phyloP scores from a whole-genome alignment of 2,797 vertebrate species.

The Denticeps clupeoides region DNA sequence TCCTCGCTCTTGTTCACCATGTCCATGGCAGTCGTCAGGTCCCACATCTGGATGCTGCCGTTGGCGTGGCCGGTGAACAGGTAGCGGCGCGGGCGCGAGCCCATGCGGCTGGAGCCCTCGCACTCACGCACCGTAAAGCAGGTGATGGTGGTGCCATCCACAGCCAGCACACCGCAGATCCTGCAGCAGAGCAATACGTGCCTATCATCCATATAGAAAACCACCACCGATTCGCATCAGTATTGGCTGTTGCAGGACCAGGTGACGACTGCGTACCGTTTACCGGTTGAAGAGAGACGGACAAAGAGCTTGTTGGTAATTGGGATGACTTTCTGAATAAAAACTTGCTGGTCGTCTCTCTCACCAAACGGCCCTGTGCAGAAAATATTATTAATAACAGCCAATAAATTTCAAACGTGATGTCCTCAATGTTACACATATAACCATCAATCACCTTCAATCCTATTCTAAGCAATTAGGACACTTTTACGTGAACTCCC shows the following conservation, averaged over 20 bases:
- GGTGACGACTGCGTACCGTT: conserved; percentile 80
- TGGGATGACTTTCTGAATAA: conserved; percentile 97
- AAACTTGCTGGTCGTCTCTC: conserved; percentile 94
- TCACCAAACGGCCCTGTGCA: conserved; percentile 87
- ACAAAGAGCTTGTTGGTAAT: conserved; percentile 95
- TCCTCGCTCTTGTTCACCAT: conserved; percentile 83
- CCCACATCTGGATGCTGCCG: conserved; percentile 98
- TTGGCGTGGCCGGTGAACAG: conserved; percentile 93
- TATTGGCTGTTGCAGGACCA: no score
- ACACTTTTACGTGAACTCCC: not conserved
- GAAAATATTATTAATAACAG: conserved; percentile 12
- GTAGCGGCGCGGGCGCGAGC: conserved; percentile 85
- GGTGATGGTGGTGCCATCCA: conserved; percentile 87
- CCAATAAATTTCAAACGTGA: not conserved
- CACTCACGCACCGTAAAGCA: conserved; percentile 92
- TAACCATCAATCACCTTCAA: no score
- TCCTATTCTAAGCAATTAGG: not conserved
- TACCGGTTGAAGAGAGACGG: conserved; percentile 92
- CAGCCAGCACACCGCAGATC: conserved; percentile 94
- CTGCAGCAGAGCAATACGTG: conserved; percentile 54
- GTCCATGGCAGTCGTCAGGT: conserved; percentile 95
- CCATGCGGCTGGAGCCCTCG: conserved; percentile 94
- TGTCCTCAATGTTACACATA: not conserved
- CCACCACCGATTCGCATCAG: no score
- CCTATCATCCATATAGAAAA: no score